Evolutionary conservation across 1,140 invertebrate genomes (phyloP).

Genomic region (Danaus melanippus): DNA sequence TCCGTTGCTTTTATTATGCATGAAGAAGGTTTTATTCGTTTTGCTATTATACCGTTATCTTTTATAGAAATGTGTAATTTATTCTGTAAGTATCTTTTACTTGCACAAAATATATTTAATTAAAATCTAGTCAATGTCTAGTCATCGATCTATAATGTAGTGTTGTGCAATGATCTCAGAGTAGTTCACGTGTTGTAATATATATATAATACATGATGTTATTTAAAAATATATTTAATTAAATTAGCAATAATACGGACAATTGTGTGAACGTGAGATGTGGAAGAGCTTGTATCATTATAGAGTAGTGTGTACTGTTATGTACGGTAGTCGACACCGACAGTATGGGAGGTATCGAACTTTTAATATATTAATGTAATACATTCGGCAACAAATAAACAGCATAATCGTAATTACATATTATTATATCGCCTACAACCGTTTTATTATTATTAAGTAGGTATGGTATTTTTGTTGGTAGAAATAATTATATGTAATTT

Average conservation of each 20-base stretch:
- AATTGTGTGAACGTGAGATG: slow-evolving; percentile 3
- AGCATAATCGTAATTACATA: no score
- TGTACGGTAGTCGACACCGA: slow-evolving; percentile 3
- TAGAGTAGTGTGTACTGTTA: slow-evolving; percentile 6
- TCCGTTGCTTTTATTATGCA: no score
- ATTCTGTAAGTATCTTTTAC: not conserved
- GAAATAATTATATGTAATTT: not conserved
- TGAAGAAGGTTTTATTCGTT: no score
- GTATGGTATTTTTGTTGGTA: no score
- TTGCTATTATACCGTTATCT: no score
- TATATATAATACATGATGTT: slow-evolving; percentile 7
- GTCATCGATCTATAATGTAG: slow-evolving; percentile 7
- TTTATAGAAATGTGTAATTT: no score
- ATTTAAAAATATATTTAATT: slow-evolving; percentile 5
- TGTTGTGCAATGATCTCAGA: slow-evolving; percentile 12
- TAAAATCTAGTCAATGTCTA: slow-evolving; percentile 16
- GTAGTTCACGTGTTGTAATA: not conserved
- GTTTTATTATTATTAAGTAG: no score
- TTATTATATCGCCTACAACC: no score
- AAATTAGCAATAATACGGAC: slow-evolving; percentile 15
- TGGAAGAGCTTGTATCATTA: slow-evolving; percentile 15
- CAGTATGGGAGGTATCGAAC: slow-evolving; percentile 5
- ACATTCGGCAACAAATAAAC: not conserved
- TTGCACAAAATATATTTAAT: slow-evolving; percentile 8
- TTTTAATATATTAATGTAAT: slow-evolving; percentile 9